Evolutionary conservation across 2,888 invertebrate genomes (phyloP), one percentile per base, ranked within the genome.

Genomic region (Poecilobothrus nobilitatus): DNA sequence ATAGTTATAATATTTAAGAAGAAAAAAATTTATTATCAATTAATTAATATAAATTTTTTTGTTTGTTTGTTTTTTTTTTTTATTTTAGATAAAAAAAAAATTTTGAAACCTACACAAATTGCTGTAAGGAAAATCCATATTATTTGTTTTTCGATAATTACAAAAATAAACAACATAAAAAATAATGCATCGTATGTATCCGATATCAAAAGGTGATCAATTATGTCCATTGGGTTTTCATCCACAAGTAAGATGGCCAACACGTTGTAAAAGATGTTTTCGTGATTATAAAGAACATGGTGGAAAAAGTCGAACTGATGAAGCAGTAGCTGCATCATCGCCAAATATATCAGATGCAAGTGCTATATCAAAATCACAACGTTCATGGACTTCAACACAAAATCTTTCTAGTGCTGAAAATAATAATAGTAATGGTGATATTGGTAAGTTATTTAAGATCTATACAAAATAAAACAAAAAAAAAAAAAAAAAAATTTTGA

Each of bases 181-280:
- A 22, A 63, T 8, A 65, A 82, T 82, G 81, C 82, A 82, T 81
- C 82, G 82, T 76, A 76, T 82, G 76, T 82, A 82, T 76, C 81
- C 82, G 75, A 78, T 81, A 74, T 77, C 90, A 79, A 90, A 90
- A 79, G 93, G 92, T 76, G 95, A 95, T 83, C 91, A 94, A 72
- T 83, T 95, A 75, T 95, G 95, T 81, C 95, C 94, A 72, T 84
- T 95, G 79, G 95, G 95, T 65, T 95, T 95, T 83, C 94, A 95
- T 84, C 95, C 95, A 71, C 95, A 95, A 84, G 93, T 94, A 75
- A 88, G 94, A 77, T 94, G 94, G 92, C 95, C 95, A 66, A 94
- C 94, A 70, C 87, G 94, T 77, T 95, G 95, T 84, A 95, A 95
- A 83, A 86, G 95, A 76, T 95, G 95, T 82, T 95, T 94, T 85